Evolutionary conservation across 2,797 vertebrate genomes (phyloP), one percentile per base, ranked within the genome.

Genomic region (Poeciliopsis infans): DNA sequence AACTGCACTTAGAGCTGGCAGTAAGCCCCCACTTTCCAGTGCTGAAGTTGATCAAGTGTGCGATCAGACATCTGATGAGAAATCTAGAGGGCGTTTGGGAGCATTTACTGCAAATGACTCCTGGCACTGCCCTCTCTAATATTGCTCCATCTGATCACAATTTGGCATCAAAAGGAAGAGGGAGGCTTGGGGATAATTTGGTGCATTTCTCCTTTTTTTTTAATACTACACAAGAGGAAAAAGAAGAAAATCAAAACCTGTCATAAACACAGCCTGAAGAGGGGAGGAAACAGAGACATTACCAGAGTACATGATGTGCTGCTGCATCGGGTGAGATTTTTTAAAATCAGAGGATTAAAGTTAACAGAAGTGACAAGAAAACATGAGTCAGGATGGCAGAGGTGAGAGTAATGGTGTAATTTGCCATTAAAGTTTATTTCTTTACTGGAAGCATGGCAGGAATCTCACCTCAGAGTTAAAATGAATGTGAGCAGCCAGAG

Each of bases 141-240:
- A 55, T 80, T 90, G 77, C 91, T 91, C 92, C 94, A 95, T 95
- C 93, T 95, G 94, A 95, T 94, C 85, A 90, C 91, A 94, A 95
- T 96, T 93, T 96, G 90, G 90, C 88, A 92, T 87, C 78, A 86
- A 80, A 86, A 51, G 75, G 66, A 57, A 64, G 68, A 55, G 61
- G 43, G 75, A 36, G 31, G 45, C 49, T 53, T 45, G 49, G 57
- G 75, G 10, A 66, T 83, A 84, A 88, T 61, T 59, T 89, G 85
- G 82, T 77, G 80, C 51, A 83, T 82, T 83, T 88, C 86, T 88
- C 86, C 85, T 86, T 66, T 49, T 66, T 70, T 46, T 45, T 45
- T 28, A 46, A 15, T 15, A 46, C 25, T 70, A 45, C 64, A 68
- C 36, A 68, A n/a, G 41, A 25, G 41, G 25, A 16, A 81, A 87